These are phyloP conservation scores for pig (Sus scrofa) DNA, from an alignment of 2,113 vertebrate genomes.

Conservation along the genomic window DNA sequence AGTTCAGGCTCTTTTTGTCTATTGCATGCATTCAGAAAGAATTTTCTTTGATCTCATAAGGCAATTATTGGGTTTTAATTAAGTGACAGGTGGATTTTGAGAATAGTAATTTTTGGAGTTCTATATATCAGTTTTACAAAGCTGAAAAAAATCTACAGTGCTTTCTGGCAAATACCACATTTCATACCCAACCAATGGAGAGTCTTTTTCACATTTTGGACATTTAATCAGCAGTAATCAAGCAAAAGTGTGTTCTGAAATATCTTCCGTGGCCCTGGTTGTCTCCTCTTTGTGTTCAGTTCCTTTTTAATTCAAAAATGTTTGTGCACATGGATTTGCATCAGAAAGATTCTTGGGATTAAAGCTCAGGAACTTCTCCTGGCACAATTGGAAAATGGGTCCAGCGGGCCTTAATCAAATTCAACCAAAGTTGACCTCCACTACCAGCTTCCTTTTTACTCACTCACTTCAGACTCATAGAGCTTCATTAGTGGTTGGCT, in stretches of 20 bases:
- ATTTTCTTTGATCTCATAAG: slow-evolving; percentile 73
- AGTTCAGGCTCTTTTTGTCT: slow-evolving; percentile 63
- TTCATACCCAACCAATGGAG: slow-evolving; percentile 6
- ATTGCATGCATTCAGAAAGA: slow-evolving; percentile 48
- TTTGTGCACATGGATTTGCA: neutral
- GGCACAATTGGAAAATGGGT: neutral
- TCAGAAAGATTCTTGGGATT: slow-evolving; percentile 33
- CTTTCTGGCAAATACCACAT: slow-evolving; percentile 5
- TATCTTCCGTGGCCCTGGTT: neutral
- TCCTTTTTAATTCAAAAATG: slow-evolving; percentile 58
- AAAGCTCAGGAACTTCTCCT: slow-evolving; percentile 27
- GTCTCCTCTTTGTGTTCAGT: slow-evolving; percentile 38
- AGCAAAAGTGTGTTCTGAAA: neutral
- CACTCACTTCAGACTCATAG: neutral
- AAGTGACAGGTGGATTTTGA: slow-evolving; percentile 72
- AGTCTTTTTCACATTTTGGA: neutral
- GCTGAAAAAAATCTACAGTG: slow-evolving; percentile 49
- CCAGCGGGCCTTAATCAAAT: neutral
- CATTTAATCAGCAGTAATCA: slow-evolving; percentile 55
- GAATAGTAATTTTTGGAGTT: slow-evolving; percentile 57
- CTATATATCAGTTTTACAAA: slow-evolving; percentile 65
- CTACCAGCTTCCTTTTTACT: neutral
- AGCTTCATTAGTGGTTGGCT: neutral
- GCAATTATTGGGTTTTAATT: slow-evolving; percentile 77
- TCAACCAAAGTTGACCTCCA: neutral